Conservation (phyloP, 1,140 invertebrate genomes). For the Drosophila seguyi region DNA sequence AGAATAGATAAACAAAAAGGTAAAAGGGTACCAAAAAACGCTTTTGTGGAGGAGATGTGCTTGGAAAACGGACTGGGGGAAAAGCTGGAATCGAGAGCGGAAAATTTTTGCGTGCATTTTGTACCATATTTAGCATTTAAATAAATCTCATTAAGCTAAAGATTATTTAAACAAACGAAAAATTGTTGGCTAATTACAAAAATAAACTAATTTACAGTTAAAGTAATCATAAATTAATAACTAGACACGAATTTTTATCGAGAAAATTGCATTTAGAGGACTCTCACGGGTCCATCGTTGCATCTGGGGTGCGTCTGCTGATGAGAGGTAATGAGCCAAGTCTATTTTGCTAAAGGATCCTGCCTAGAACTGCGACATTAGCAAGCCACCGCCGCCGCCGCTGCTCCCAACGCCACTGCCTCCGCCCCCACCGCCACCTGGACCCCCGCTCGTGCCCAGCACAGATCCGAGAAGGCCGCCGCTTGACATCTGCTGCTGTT, state of each 20-base stretch:
- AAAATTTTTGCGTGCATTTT: conserved; percentile 62
- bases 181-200: conserved; percentile 74
- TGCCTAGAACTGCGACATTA: conserved; percentile 77
- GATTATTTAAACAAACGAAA: conserved; percentile 60
- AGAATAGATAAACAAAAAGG: conserved; percentile 18
- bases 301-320: conserved; percentile 34
- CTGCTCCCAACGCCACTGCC: conserved; percentile 43
- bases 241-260: conserved; percentile 73
- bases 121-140: conserved; percentile 74
- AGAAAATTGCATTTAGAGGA: conserved; percentile 73
- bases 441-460: conserved; percentile 58
- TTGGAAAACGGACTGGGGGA: neutral
- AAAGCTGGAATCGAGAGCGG: conserved; percentile 57
- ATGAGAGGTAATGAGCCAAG: conserved; percentile 77
- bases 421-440: conserved; percentile 58
- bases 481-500: conserved; percentile 69
- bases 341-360: conserved; percentile 76
- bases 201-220: conserved; percentile 76
- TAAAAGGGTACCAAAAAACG: neutral
- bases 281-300: conserved; percentile 27
- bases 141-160: conserved; percentile 78
- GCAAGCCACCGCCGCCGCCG: conserved; percentile 64
- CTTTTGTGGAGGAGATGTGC: conserved; percentile 8
- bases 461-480: conserved; percentile 68
- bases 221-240: conserved; percentile 68